Evolutionary conservation across 2,888 invertebrate species (phyloP).

Genomic region (Argynnis bischoffii): DNA sequence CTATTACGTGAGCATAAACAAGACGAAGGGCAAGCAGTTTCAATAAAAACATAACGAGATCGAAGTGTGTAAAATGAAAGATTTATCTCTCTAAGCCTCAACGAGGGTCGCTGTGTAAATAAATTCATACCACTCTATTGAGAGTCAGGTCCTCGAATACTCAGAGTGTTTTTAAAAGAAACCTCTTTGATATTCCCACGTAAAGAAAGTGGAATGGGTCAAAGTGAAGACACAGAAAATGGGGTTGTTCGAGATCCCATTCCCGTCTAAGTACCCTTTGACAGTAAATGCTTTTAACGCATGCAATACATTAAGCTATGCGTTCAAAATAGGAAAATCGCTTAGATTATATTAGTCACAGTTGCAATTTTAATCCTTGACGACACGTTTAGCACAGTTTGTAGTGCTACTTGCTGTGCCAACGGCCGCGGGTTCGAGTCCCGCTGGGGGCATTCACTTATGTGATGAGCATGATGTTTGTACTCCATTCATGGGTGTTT

Average conservation of each 20-base stretch:
- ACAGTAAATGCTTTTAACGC: conserved; percentile 39
- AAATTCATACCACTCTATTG: conserved; percentile 70
- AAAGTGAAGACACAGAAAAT: conserved; percentile 46
- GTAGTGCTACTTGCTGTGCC: no score
- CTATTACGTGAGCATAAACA: conserved; percentile 24
- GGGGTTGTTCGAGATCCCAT: conserved; percentile 40
- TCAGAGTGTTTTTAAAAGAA: conserved; percentile 66
- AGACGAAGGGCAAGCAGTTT: conserved; percentile 51
- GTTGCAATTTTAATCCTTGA: no score
- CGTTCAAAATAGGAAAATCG: conserved; percentile 22
- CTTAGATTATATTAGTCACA: not conserved
- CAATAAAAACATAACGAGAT: conserved; percentile 67
- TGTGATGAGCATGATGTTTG: no score
- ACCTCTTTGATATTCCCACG: conserved; percentile 57
- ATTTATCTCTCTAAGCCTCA: conserved; percentile 59
- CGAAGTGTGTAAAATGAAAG: conserved; percentile 67
- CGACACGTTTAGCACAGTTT: no score
- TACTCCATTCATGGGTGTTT: no score
- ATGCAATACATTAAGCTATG: conserved; percentile 31
- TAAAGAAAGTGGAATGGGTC: conserved; percentile 51
- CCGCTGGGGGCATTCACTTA: no score
- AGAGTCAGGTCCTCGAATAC: conserved; percentile 62
- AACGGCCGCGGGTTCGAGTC: no score
- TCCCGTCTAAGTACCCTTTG: conserved; percentile 40
- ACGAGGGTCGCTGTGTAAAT: conserved; percentile 52